A percentile compares a stretch with the other conserved stretches of the same genome.
These are phyloP conservation scores for Drosophila setosimentum DNA, from an alignment of 2,888 invertebrate genomes.

Conservation along the genomic window DNA sequence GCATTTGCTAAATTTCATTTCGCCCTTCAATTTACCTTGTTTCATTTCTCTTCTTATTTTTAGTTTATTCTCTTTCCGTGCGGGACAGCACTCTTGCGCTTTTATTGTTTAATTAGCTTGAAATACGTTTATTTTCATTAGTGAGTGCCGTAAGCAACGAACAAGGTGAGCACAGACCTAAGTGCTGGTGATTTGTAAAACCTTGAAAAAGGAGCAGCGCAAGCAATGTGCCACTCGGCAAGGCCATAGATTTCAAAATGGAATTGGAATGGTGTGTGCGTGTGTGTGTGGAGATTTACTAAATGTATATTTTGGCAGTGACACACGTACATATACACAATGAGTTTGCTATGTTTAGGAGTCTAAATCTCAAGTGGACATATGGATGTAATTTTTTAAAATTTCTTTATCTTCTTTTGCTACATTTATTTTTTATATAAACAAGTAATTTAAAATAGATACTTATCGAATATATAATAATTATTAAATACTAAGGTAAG, in stretches of 20 bases:
- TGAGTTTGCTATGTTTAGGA: slow-evolving; percentile 30
- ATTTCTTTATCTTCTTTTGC: slow-evolving; percentile 22
- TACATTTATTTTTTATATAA: slow-evolving; percentile 9
- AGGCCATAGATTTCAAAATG: slow-evolving; percentile 49
- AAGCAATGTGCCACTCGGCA: slow-evolving; percentile 49
- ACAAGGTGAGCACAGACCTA: slow-evolving; percentile 50
- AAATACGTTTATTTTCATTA: slow-evolving; percentile 81
- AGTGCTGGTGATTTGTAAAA: slow-evolving; percentile 69
- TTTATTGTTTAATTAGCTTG: slow-evolving; percentile 80
- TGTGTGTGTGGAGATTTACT: slow-evolving; percentile 14
- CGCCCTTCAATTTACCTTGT: slow-evolving; percentile 56
- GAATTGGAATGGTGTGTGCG: slow-evolving; percentile 10
- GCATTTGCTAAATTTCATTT: slow-evolving; percentile 65
- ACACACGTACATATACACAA: slow-evolving; percentile 37
- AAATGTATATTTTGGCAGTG: slow-evolving; percentile 16
- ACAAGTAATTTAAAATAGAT: slow-evolving; percentile 6
- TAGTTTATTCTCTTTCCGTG: slow-evolving; percentile 54
- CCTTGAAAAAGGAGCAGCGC: slow-evolving; percentile 59
- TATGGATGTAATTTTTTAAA: slow-evolving; percentile 17
- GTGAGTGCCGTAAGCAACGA: slow-evolving; percentile 74
- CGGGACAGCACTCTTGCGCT: slow-evolving; percentile 44
- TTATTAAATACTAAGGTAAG: not conserved
- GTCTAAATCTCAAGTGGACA: slow-evolving; percentile 21
- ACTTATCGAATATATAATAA: not conserved
- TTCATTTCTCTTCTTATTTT: slow-evolving; percentile 6